These are phyloP conservation scores for Axea sp. DNA, from an alignment of 2,888 invertebrate species.

Conservation along the genomic window DNA sequence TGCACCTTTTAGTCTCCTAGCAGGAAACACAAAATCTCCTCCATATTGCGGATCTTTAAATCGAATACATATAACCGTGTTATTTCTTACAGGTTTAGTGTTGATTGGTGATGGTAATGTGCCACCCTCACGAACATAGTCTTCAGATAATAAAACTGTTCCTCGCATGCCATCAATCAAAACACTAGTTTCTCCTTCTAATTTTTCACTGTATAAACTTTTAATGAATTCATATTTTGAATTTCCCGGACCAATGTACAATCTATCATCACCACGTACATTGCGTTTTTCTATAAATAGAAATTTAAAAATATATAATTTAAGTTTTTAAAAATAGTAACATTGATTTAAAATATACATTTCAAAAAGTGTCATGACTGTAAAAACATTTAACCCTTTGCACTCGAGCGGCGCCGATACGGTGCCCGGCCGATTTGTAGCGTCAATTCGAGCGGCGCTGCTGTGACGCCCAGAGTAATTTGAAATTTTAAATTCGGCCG, in stretches of 20 bases:
- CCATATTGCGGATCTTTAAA: conserved; percentile 90
- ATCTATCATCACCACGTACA: conserved; percentile 91
- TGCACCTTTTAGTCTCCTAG: conserved; percentile 84
- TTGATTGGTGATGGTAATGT: conserved; percentile 86
- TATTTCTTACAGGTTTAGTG: conserved; percentile 82
- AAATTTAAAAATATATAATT: no score
- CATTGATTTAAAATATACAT: no score
- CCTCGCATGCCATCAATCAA: conserved; percentile 92
- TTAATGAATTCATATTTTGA: conserved; percentile 85
- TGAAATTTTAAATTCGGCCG: no score
- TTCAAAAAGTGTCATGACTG: no score
- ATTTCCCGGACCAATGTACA: conserved; percentile 90
- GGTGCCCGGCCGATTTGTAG: no score
- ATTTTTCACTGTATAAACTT: conserved; percentile 84
- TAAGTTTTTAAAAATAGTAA: no score
- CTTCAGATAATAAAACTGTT: conserved; percentile 86
- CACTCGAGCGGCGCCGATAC: no score
- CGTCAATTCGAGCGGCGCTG: no score
- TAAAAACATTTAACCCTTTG: no score
- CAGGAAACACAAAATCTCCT: conserved; percentile 88
- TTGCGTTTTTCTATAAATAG: conserved; percentile 85
- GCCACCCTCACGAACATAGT: conserved; percentile 85
- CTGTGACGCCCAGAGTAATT: no score
- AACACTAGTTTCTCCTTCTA: conserved; percentile 82
- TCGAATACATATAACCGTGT: conserved; percentile 79